Evolutionary conservation across 2,113 vertebrate species (phyloP), one percentile per base, ranked within the genome.

Genomic region (Synodontis membranacea): DNA sequence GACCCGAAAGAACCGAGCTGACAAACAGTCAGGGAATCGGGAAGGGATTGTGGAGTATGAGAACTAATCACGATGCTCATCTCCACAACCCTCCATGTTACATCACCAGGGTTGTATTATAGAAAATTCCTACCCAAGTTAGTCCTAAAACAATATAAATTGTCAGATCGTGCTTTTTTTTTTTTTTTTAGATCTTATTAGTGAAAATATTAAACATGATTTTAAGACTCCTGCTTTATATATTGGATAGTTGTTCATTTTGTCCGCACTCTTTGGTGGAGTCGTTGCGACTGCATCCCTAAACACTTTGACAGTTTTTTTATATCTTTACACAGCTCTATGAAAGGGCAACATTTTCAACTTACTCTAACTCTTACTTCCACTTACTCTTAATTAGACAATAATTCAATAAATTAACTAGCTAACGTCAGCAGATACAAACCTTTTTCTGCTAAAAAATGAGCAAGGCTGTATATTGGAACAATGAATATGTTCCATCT

Each of bases 11-110:
- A 85, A 39, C 88, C 37, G 17, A 88, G 86, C 88, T 90, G 92
- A 91, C 88, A 88, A 90, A 91, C 81, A 74, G 72, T 83, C 72
- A 86, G 86, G 80, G 75, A 85, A 87, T 42, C 85, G 74, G 88
- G 85, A 83, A 86, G 80, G 37, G 84, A 89, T 80, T 56, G 44
- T 86, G 31, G 21, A 60, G 70, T 58, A 3, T 78, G 68, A 89
- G 86, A 81, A 86, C 82, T 80, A 84, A 88, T 89, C 87, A 46
- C 5, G 39, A 80, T 68, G 50, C 86, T 44, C 86, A 46, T 74
- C 34, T 80, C 83, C 39, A 64, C 11, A 8, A 78, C 81, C 34
- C 78, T 23, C 23, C 28, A 11, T 31, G 39, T 81, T 72, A 80
- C 78, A 17, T 68, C 46, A 86, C 15, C 39, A 15, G 34, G 48